A percentile compares a stretch with the other conserved stretches of the same genome.
These are phyloP conservation scores for Nycteola revayana DNA, from an alignment of 2,888 invertebrate genomes.

Conservation along the genomic window DNA sequence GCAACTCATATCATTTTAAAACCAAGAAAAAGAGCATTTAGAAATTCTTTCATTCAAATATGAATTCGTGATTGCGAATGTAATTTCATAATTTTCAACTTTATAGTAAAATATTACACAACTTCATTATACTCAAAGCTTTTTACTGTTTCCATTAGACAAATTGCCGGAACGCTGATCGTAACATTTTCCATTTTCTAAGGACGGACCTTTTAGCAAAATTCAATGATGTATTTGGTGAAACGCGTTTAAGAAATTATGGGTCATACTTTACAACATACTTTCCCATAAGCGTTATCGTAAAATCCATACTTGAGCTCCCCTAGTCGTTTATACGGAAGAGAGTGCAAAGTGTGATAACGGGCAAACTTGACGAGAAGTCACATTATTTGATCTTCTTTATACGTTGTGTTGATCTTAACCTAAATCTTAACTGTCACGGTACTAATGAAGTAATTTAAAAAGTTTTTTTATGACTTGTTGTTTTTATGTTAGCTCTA, in stretches of 20 bases:
- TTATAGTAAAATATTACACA: background rate
- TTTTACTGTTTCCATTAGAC: conserved; percentile 7
- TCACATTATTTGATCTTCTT: too few species aligned
- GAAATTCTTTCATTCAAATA: too few species aligned
- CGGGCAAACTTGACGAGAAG: too few species aligned
- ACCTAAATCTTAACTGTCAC: too few species aligned
- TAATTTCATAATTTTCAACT: too few species aligned
- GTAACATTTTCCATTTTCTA: conserved; percentile 8
- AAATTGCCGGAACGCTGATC: conserved; percentile 6
- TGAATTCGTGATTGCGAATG: too few species aligned
- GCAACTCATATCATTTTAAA: too few species aligned
- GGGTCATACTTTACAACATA: conserved; percentile 11
- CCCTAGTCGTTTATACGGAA: conserved; percentile 15
- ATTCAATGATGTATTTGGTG: conserved; percentile 5
- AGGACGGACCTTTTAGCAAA: conserved; percentile 7
- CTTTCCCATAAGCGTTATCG: conserved; percentile 18
- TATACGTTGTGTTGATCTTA: too few species aligned
- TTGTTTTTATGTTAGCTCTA: too few species aligned
- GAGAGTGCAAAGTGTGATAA: conserved; percentile 16
- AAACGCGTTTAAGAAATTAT: conserved; percentile 2
- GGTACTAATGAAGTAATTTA: too few species aligned
- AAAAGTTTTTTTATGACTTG: too few species aligned
- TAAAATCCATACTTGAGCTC: conserved; percentile 11
- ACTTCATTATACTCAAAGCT: conserved; percentile 14
- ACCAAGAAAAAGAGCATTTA: too few species aligned